Percentiles rank a stretch among this genome's conserved stretches.
Conservation (phyloP, 2,888 invertebrate genomes). For the Drosophila histrio region DNA sequence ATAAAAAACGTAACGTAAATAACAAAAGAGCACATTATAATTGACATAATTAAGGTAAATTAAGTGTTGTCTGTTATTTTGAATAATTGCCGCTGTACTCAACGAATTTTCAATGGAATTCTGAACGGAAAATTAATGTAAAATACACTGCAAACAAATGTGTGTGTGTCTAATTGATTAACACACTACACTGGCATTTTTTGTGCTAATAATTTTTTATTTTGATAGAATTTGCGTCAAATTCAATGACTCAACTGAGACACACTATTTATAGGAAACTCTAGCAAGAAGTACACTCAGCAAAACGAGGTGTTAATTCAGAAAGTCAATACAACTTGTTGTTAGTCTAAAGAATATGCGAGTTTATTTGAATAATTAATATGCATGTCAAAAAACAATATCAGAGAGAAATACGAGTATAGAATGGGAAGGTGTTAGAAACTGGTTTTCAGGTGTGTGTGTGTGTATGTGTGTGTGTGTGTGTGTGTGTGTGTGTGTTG, state of each 20-base stretch:
- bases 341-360: not conserved
- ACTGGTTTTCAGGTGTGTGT: not conserved
- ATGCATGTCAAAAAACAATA: not conserved
- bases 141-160: not conserved
- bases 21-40: conserved; percentile 19
- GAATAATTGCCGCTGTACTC: conserved; percentile 1
- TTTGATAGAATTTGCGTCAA: not conserved
- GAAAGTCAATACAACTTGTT: not conserved
- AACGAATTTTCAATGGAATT: not conserved
- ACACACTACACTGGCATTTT: conserved; percentile 3
- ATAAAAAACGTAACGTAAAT: conserved; percentile 5
- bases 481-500: not conserved
- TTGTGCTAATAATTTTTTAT: not conserved
- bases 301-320: conserved; percentile 28
- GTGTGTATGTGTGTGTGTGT: not conserved
- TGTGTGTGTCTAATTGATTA: not conserved
- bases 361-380: not conserved
- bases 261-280: conserved; percentile 24
- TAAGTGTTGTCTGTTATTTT: not conserved
- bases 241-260: conserved; percentile 25
- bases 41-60: conserved; percentile 36
- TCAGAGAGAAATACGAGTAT: not conserved
- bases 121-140: conserved; percentile 2
- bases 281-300: not conserved
- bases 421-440: not conserved